Evolutionary conservation across 2,888 invertebrate species (phyloP), one percentile per base, ranked within the genome.

Genomic region (Frankliniella intonsa): DNA sequence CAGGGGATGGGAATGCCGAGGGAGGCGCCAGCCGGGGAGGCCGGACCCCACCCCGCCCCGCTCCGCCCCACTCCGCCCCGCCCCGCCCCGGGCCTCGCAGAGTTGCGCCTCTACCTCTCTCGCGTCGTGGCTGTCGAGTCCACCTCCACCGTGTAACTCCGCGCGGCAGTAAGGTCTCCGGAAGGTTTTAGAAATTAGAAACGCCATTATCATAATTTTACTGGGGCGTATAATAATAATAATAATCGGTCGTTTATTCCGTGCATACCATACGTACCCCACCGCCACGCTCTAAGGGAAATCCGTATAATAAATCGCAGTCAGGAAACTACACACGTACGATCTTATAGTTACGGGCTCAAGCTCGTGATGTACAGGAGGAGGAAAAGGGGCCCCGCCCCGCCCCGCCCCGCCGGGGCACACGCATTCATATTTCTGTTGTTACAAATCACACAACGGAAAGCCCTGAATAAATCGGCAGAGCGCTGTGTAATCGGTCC

Each of bases 391-490:
- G 22, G 69, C 0, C n/a, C 19, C 11, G 19, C 19, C n/a, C 22
- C 22, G 19, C n/a, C n/a, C 8, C 22, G 69, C 69, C n/a, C 38
- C 38, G 38, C 38, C 5, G 38, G 38, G 38, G 38, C 38, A 5
- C 38, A 38, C 38, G 38, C 38, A 38, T 38, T 38, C 38, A 38
- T 38, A 38, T 38, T 38, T 38, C 22, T 19, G n/a, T 69, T 69
- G 69, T 69, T 69, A 69, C 69, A 69, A 69, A 69, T 69, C 69
- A 69, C 69, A 69, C 69, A 22, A 55, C 55, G 69, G n/a, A 69
- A 69, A 69, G 69, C 69, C 69, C 69, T 11, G 69, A 69, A 69
- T 69, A 69, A 69, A 69, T 69, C 69, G 69, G 22, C 69, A n/a
- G 38, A 38, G 38, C 38, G 38, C 38, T 38, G 38, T 38, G 38